phyloP scores from a whole-genome alignment of 1,140 invertebrate genomes.

The Paracyclopina nana region DNA sequence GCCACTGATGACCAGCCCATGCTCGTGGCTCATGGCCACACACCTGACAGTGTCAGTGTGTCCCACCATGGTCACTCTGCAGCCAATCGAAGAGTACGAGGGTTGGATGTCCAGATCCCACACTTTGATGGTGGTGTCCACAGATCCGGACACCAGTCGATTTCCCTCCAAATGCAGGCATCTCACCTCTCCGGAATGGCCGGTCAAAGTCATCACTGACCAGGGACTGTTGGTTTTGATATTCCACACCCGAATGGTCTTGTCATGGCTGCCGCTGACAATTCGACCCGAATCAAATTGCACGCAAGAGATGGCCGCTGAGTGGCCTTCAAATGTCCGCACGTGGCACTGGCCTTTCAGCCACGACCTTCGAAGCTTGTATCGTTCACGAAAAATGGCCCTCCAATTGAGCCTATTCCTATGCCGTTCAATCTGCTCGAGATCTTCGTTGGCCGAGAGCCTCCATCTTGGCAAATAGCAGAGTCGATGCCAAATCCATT shows the following conservation, averaged over 20 bases:
- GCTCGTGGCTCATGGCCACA: constrained; percentile 23
- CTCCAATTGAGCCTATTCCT: constrained; percentile 18
- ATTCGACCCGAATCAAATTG: constrained; percentile 33
- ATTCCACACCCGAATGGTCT: constrained; percentile 30
- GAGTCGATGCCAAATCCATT: constrained; percentile 14
- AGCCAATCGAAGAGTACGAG: constrained; percentile 35
- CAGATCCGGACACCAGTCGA: constrained; percentile 30
- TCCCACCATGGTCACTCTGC: constrained; percentile 35
- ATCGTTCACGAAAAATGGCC: constrained; percentile 23
- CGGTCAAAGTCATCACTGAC: constrained; percentile 34
- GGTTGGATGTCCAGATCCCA: constrained; percentile 34
- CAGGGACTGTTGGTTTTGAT: constrained; percentile 33
- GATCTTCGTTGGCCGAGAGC: background rate
- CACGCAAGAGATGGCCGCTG: constrained; percentile 32
- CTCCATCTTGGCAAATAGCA: constrained; percentile 7
- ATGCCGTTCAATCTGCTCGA: background rate
- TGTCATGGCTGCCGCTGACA: constrained; percentile 35
- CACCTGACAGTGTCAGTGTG: constrained; percentile 30
- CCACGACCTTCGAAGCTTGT: constrained; percentile 25
- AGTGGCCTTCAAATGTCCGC: constrained; percentile 32
- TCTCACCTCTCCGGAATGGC: constrained; percentile 33
- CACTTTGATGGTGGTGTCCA: constrained; percentile 34
- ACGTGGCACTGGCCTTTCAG: constrained; percentile 26
- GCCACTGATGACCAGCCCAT: constrained; percentile 29
- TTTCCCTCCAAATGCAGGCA: constrained; percentile 34